phyloP scores from a whole-genome alignment of 2,888 invertebrate genomes.

The Agrypnus murinus region DNA sequence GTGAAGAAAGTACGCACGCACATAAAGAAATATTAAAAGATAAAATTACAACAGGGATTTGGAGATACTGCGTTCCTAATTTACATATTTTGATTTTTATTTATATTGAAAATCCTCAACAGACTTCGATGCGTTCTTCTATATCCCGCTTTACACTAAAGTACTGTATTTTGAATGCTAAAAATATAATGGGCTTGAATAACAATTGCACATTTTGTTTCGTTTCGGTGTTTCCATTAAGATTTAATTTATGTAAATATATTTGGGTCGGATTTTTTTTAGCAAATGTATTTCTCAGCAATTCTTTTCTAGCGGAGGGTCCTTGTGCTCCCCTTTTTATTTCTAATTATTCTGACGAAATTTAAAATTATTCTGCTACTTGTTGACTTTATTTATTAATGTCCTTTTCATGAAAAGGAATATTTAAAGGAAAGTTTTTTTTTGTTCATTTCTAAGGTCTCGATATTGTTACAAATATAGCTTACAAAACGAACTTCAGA shows the following conservation, averaged over 20 bases:
- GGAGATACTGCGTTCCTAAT: slow-evolving; percentile 16
- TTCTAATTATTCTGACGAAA: slow-evolving; percentile 12
- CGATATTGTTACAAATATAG: no score
- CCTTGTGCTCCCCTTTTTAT: slow-evolving; percentile 8
- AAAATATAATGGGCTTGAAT: slow-evolving; percentile 63
- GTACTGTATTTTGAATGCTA: slow-evolving; percentile 57
- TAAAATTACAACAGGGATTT: slow-evolving; percentile 30
- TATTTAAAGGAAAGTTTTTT: no score
- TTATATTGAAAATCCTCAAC: slow-evolving; percentile 34
- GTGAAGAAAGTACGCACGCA: background rate
- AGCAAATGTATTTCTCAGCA: slow-evolving; percentile 51
- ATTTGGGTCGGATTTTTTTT: slow-evolving; percentile 46
- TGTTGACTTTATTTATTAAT: slow-evolving; percentile 11
- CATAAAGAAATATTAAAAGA: slow-evolving; percentile 20
- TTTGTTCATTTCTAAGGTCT: no score
- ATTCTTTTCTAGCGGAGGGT: slow-evolving; percentile 15
- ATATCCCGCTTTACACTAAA: slow-evolving; percentile 28
- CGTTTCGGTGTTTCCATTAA: slow-evolving; percentile 64
- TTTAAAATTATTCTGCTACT: slow-evolving; percentile 24
- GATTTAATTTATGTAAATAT: slow-evolving; percentile 65
- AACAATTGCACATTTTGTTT: slow-evolving; percentile 66
- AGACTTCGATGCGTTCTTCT: slow-evolving; percentile 34
- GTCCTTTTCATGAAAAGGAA: background rate
- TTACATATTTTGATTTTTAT: slow-evolving; percentile 40
- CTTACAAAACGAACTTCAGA: no score